phyloP scores from a whole-genome alignment of 2,888 invertebrate species.

The Formica aserva region DNA sequence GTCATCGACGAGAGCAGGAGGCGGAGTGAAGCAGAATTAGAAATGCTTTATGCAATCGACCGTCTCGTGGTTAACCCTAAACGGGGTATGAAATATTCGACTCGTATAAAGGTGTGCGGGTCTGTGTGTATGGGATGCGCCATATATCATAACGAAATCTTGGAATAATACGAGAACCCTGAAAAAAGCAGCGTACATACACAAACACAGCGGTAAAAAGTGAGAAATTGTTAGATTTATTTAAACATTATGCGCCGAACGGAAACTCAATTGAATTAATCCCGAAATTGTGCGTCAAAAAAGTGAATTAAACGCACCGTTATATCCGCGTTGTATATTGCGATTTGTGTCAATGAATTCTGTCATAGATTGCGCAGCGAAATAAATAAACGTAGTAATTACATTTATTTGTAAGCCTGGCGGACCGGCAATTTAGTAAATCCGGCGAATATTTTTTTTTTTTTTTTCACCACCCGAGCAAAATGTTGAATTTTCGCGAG shows the following conservation, averaged over 20 bases:
- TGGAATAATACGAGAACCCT: not conserved
- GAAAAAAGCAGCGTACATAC: not conserved
- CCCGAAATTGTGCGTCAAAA: slow-evolving; percentile 42
- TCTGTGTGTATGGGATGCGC: not conserved
- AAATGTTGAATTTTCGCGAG: slow-evolving; percentile 48
- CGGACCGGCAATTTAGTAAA: slow-evolving; percentile 56
- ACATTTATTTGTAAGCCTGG: slow-evolving; percentile 55
- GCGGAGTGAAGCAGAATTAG: slow-evolving; percentile 11
- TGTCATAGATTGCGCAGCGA: slow-evolving; percentile 54
- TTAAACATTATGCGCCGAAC: slow-evolving; percentile 26
- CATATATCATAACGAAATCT: not conserved
- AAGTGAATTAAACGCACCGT: slow-evolving; percentile 37
- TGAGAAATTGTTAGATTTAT: slow-evolving; percentile 27
- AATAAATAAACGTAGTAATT: slow-evolving; percentile 56
- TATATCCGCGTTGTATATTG: slow-evolving; percentile 14
- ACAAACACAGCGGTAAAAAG: not conserved
- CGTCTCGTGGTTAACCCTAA: slow-evolving; percentile 14
- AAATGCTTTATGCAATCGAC: slow-evolving; percentile 27
- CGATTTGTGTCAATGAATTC: slow-evolving; percentile 49
- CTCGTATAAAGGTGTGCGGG: not conserved
- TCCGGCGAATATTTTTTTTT: slow-evolving; percentile 46
- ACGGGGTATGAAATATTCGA: slow-evolving; percentile 18
- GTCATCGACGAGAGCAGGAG: slow-evolving; percentile 15
- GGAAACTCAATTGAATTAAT: slow-evolving; percentile 41
- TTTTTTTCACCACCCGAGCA: slow-evolving; percentile 22